Conservation (phyloP, 2,113 vertebrate genomes). For the Martes martes region DNA sequence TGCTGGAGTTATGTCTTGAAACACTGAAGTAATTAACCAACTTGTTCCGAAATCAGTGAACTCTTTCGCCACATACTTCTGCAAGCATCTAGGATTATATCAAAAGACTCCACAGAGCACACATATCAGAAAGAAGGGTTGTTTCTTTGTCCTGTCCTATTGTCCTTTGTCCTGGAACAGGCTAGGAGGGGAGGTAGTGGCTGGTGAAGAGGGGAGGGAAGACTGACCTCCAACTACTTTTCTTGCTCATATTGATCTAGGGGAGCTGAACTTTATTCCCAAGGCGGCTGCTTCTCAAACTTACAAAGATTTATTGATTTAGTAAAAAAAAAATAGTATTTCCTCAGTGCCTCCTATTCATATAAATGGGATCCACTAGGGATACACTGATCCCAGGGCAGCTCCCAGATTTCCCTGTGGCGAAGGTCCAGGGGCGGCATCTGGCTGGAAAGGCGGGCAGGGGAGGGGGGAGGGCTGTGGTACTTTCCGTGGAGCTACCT, state of each 20-base stretch:
- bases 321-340: not conserved
- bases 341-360: not conserved
- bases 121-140: not conserved
- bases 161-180: not conserved
- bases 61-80: not conserved
- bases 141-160: not conserved
- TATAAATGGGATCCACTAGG: not conserved
- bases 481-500: not conserved
- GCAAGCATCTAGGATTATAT: fast-evolving
- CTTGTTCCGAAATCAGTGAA: not conserved
- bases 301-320: not conserved
- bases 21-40: not conserved
- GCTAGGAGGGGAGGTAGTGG: not conserved
- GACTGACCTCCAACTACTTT: not conserved
- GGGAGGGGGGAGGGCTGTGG: fast-evolving
- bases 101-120: not conserved
- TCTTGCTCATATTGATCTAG: not conserved
- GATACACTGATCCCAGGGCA: not conserved
- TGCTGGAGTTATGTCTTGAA: not conserved
- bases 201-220: not conserved
- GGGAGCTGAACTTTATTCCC: not conserved
- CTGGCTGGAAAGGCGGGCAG: not conserved
- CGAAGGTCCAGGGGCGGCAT: not conserved
- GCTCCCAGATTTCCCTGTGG: not conserved
- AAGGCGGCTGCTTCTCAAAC: not conserved